A percentile compares a stretch with the other conserved stretches of the same genome.
Conservation (phyloP, 2,888 invertebrate genomes). For the Sminthurides aquaticus region DNA sequence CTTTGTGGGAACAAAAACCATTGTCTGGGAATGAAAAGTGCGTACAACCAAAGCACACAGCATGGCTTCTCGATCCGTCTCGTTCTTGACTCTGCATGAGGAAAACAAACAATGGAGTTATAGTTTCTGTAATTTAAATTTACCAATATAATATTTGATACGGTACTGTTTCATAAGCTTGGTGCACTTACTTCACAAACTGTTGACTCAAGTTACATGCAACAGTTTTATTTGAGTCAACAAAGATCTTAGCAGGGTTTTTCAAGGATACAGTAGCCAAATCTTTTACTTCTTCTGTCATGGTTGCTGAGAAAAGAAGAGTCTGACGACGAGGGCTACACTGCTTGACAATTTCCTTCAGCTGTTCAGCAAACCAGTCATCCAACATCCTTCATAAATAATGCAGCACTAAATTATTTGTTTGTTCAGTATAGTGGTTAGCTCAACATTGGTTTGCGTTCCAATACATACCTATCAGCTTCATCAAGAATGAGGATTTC, state of each 20-base stretch:
- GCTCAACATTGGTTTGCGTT: too few species aligned
- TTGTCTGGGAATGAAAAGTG: conserved; percentile 82
- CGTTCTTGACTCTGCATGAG: conserved; percentile 66
- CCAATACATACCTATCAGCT: conserved; percentile 62
- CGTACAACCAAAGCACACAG: conserved; percentile 72
- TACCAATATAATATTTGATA: too few species aligned
- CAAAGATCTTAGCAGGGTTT: conserved; percentile 88
- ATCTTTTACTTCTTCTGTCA: conserved; percentile 96
- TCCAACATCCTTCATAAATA: conserved; percentile 76
- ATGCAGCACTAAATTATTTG: conserved; percentile 6
- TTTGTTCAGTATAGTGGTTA: too few species aligned
- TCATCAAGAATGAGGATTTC: conserved; percentile 78
- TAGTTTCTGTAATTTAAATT: too few species aligned
- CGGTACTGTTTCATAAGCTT: too few species aligned
- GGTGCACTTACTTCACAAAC: conserved; percentile 70
- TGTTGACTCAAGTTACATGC: conserved; percentile 93
- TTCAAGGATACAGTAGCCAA: conserved; percentile 85
- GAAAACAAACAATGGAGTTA: conserved; percentile 6
- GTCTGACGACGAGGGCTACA: conserved; percentile 89
- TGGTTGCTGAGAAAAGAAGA: conserved; percentile 96
- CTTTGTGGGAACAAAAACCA: conserved; percentile 95
- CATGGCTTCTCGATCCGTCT: conserved; percentile 85
- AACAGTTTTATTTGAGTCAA: conserved; percentile 91
- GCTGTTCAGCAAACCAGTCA: conserved; percentile 96
- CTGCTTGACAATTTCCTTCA: conserved; percentile 93